phyloP scores from a whole-genome alignment of 53 echinoderm and acorn worm species.

The Henricia sp. region DNA sequence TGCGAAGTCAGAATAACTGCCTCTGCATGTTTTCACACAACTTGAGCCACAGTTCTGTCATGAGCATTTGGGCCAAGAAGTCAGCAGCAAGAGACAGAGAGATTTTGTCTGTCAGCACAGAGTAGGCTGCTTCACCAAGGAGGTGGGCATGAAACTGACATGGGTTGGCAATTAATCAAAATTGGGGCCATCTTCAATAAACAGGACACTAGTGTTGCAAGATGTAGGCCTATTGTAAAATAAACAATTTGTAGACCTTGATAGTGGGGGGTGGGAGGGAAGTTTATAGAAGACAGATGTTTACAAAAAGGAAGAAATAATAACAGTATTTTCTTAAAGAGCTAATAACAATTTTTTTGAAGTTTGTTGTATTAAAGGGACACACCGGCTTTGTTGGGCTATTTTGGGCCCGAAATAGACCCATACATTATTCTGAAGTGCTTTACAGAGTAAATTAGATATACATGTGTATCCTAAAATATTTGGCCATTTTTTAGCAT shows the following conservation, averaged over 20 bases:
- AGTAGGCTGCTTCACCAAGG: not conserved
- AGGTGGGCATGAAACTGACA: not conserved
- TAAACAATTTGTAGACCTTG: constrained; percentile 30
- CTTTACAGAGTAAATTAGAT: too few species aligned
- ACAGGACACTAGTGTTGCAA: not conserved
- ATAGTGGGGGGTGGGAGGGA: too few species aligned
- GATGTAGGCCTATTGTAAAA: constrained; percentile 23
- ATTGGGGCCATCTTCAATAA: constrained; percentile 21
- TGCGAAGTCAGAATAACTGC: not conserved
- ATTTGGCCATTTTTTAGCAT: too few species aligned
- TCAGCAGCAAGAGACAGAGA: constrained; percentile 20
- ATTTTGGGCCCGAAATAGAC: too few species aligned
- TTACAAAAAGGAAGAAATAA: too few species aligned
- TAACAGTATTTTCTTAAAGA: too few species aligned
- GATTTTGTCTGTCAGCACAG: constrained; percentile 28
- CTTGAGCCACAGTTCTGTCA: constrained; percentile 9
- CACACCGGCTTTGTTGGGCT: too few species aligned
- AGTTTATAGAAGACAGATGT: too few species aligned
- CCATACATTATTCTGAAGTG: too few species aligned
- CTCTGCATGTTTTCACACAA: not conserved
- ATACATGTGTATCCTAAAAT: too few species aligned
- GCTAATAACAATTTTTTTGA: too few species aligned
- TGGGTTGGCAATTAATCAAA: constrained; percentile 44
- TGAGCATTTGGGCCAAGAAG: constrained; percentile 5
- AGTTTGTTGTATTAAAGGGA: too few species aligned